phyloP scores from a whole-genome alignment of 1,140 invertebrate species.

The Drosophila arizonae region DNA sequence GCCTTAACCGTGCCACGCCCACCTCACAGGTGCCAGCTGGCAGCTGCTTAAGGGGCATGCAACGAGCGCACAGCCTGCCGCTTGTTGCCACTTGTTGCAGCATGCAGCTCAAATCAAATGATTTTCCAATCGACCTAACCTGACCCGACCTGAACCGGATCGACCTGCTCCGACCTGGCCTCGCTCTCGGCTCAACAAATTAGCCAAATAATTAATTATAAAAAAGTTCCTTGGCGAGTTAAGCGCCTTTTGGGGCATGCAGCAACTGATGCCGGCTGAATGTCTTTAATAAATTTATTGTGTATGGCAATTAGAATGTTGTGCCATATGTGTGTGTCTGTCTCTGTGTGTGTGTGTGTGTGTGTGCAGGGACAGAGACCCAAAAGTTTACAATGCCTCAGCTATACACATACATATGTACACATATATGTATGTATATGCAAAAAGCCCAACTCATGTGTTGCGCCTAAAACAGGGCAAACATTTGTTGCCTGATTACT shows the following conservation, averaged over 20 bases:
- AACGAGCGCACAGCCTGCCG: too few relatives aligned
- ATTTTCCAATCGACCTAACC: background rate
- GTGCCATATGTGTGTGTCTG: background rate
- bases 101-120: constrained; percentile 1
- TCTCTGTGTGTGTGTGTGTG: constrained; percentile 12
- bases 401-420: background rate
- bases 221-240: constrained; percentile 51
- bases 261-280: constrained; percentile 18
- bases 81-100: constrained; percentile 4
- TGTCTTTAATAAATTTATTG: constrained; percentile 79
- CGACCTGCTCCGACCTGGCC: too few relatives aligned
- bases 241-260: constrained; percentile 6
- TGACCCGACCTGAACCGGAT: too few relatives aligned
- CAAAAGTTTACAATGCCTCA: constrained; percentile 40
- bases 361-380: constrained; percentile 19
- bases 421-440: too few relatives aligned
- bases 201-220: constrained; percentile 73
- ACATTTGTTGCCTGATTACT: constrained; percentile 82
- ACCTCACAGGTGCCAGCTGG: background rate
- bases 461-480: constrained; percentile 67
- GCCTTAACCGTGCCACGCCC: background rate
- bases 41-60: too few relatives aligned
- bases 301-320: constrained; percentile 67
- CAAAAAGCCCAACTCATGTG: constrained; percentile 39
- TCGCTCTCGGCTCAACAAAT: constrained; percentile 38